Percentiles rank a stretch among this genome's conserved stretches.
phyloP scores from a whole-genome alignment of 2,888 invertebrate species.

The Cantharis flavilabris region DNA sequence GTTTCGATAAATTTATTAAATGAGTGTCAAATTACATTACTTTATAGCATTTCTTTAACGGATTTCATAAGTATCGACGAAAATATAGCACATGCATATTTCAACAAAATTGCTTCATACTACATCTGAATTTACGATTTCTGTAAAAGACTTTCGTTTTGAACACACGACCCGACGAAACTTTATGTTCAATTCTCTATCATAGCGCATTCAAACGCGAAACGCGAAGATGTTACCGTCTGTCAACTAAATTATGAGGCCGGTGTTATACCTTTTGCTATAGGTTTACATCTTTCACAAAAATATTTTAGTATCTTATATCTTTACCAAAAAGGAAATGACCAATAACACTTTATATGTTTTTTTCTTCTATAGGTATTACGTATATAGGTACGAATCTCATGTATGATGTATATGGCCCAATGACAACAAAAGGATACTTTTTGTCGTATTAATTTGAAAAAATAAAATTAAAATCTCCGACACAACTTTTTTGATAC shows the following conservation, averaged over 20 bases:
- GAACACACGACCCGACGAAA: slow-evolving; percentile 25
- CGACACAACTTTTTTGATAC: background rate
- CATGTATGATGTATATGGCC: background rate
- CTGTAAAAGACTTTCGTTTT: slow-evolving; percentile 29
- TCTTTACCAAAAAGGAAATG: slow-evolving; percentile 21
- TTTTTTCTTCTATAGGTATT: slow-evolving; percentile 6
- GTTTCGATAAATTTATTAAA: slow-evolving; percentile 2
- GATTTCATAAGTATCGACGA: slow-evolving; percentile 20
- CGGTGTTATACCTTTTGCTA: slow-evolving; percentile 25
- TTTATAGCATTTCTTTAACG: slow-evolving; percentile 11
- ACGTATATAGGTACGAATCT: background rate
- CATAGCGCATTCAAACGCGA: slow-evolving; percentile 30
- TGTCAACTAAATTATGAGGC: slow-evolving; percentile 31
- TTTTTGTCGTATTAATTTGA: background rate
- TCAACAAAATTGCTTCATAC: slow-evolving; percentile 27
- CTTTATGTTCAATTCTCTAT: slow-evolving; percentile 34
- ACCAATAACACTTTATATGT: slow-evolving; percentile 24
- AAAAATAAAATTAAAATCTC: background rate
- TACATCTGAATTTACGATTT: slow-evolving; percentile 30
- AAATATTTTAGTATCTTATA: slow-evolving; percentile 28
- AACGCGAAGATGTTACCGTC: slow-evolving; percentile 29
- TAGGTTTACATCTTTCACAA: slow-evolving; percentile 26
- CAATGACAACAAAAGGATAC: background rate
- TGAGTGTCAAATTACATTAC: slow-evolving; percentile 6
- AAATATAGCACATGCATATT: slow-evolving; percentile 25